Conservation (phyloP, 2,888 invertebrate species). For the Rhogogaster chlorosoma region DNA sequence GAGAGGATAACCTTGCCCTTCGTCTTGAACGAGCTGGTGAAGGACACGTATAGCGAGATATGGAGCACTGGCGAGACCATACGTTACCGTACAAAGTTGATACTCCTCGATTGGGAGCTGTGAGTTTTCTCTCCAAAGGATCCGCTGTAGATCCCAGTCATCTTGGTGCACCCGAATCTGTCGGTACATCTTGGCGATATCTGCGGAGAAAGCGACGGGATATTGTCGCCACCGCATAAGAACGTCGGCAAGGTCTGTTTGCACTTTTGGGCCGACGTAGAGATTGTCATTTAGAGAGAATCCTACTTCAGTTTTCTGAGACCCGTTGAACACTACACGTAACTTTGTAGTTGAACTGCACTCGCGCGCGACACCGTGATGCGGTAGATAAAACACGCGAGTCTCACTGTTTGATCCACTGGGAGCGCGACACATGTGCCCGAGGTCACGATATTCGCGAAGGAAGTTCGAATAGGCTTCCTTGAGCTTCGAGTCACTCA, state of each 20-base stretch:
- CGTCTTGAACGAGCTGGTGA: no score
- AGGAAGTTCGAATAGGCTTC: no score
- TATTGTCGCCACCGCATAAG: constrained; percentile 66
- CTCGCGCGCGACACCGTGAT: no score
- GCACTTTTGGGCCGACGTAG: constrained; percentile 67
- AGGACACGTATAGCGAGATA: no score
- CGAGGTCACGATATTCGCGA: no score
- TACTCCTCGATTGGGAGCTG: constrained; percentile 48
- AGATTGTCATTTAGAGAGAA: constrained; percentile 69
- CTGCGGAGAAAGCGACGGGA: constrained; percentile 66
- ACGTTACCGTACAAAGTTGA: neutral
- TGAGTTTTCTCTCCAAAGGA: no score
- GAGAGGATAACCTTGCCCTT: no score
- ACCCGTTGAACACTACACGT: constrained; percentile 70
- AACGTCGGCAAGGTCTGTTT: constrained; percentile 68
- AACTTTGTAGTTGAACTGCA: constrained; percentile 69
- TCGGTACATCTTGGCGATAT: constrained; percentile 73
- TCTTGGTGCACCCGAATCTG: constrained; percentile 63
- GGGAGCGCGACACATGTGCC: no score
- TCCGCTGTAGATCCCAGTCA: constrained; percentile 66
- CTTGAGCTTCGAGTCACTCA: neutral
- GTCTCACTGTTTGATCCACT: no score
- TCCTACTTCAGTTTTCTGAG: constrained; percentile 61
- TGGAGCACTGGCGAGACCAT: no score
- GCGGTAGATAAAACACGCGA: no score